phyloP scores from a whole-genome alignment of 2,113 vertebrate genomes.

The Platanista minor region DNA sequence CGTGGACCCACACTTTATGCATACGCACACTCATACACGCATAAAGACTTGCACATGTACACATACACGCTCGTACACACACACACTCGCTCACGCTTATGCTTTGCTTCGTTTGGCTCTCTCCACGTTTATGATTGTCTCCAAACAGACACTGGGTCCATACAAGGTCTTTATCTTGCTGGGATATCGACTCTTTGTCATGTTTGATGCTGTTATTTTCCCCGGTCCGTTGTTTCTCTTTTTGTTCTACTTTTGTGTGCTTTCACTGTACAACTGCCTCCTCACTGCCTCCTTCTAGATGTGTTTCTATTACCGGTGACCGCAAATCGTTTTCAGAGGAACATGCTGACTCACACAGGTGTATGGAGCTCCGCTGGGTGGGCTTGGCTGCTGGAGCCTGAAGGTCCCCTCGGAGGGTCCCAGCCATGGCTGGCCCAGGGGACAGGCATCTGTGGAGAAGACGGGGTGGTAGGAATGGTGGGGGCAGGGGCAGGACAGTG shows the following conservation, averaged over 20 bases:
- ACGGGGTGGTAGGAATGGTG: neutral
- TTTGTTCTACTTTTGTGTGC: neutral
- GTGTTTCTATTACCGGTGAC: neutral
- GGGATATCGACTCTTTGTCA: neutral
- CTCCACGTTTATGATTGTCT: rapidly evolving
- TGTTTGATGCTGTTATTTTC: neutral
- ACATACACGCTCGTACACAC: rapidly evolving
- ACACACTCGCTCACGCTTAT: rapidly evolving
- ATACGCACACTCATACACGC: rapidly evolving
- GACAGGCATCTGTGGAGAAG: neutral
- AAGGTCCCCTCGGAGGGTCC: neutral
- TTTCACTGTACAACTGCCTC: rapidly evolving
- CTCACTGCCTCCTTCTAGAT: neutral
- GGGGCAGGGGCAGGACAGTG: rapidly evolving
- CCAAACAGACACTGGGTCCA: rapidly evolving
- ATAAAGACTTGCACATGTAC: neutral
- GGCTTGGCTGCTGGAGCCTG: neutral
- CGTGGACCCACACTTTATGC: rapidly evolving
- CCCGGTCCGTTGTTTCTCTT: neutral
- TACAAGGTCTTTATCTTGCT: rapidly evolving
- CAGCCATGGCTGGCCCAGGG: rapidly evolving
- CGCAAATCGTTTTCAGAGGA: neutral
- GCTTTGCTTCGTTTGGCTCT: neutral
- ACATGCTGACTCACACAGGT: neutral
- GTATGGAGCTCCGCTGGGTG: rapidly evolving